Conservation (phyloP, 1,140 invertebrate species). For the Orius laevigatus region DNA sequence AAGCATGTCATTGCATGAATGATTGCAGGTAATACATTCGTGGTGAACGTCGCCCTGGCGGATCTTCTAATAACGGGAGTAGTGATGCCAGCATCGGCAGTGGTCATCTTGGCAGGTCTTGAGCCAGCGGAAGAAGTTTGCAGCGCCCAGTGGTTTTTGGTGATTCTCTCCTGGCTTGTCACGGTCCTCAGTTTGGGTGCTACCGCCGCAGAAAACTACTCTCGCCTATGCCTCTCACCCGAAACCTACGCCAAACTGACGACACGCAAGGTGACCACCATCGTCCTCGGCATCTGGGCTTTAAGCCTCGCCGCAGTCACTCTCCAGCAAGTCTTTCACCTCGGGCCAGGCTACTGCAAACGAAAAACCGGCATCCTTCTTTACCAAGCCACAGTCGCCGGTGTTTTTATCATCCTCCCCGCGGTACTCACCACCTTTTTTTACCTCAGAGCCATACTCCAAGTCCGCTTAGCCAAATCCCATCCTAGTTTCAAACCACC, state of each 20-base stretch:
- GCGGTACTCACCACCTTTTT: constrained; percentile 27
- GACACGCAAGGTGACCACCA: constrained; percentile 32
- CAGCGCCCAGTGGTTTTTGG: constrained; percentile 46
- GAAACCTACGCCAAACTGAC: constrained; percentile 35
- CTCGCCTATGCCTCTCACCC: constrained; percentile 35
- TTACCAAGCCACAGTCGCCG: constrained; percentile 35
- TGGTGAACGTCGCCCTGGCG: constrained; percentile 59
- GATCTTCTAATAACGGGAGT: constrained; percentile 54
- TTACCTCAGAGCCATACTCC: constrained; percentile 19
- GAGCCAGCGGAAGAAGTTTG: constrained; percentile 43
- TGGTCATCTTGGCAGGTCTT: constrained; percentile 48
- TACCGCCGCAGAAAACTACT: constrained; percentile 46
- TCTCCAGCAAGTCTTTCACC: constrained; percentile 31
- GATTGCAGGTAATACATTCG: constrained; percentile 51
- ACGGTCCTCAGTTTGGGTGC: constrained; percentile 42
- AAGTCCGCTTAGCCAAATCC: constrained; percentile 27
- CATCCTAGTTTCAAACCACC: constrained; percentile 42
- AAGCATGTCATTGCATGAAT: neutral
- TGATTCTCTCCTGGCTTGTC: constrained; percentile 46
- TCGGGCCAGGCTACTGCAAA: constrained; percentile 47
- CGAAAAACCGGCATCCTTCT: constrained; percentile 29
- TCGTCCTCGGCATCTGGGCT: constrained; percentile 35
- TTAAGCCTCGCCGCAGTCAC: constrained; percentile 28
- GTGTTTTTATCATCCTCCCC: constrained; percentile 33
- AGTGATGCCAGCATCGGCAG: constrained; percentile 51